These are phyloP conservation scores for Silurus glanis DNA, from an alignment of 2,113 vertebrate species.

Conservation along the genomic window DNA sequence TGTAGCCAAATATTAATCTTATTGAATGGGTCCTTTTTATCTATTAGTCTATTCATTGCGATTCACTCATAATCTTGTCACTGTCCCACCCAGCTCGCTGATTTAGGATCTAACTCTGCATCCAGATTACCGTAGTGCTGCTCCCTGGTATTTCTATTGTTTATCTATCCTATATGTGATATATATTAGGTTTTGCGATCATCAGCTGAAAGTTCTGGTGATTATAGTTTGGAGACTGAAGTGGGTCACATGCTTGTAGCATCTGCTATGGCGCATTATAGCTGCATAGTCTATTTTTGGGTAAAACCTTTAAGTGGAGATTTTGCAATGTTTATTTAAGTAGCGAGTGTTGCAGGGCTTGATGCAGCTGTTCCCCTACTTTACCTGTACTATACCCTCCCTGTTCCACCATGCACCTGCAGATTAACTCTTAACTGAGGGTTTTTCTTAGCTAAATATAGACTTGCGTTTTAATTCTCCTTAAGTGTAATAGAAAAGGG, in stretches of 20 bases:
- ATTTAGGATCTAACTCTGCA: neutral
- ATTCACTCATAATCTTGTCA: neutral
- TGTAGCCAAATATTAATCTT: neutral
- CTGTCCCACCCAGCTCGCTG: no score
- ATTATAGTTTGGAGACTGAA: constrained; percentile 19
- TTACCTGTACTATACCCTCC: constrained; percentile 19
- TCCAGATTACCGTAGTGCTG: neutral
- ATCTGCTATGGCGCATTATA: constrained; percentile 40
- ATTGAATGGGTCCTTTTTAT: neutral
- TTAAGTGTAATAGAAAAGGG: constrained; percentile 1
- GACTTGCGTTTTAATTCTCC: constrained; percentile 25
- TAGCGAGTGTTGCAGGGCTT: constrained; percentile 27
- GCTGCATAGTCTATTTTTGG: constrained; percentile 37
- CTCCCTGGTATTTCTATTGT: neutral
- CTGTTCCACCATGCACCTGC: constrained; percentile 24
- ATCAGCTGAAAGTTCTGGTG: constrained; percentile 17
- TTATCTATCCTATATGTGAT: neutral
- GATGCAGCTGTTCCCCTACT: constrained; percentile 11
- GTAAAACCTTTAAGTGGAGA: constrained; percentile 38
- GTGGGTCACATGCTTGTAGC: constrained; percentile 38
- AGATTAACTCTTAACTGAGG: constrained; percentile 25
- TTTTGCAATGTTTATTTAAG: constrained; percentile 45
- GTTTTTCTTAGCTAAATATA: constrained; percentile 31
- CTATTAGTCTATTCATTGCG: neutral
- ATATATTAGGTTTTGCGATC: neutral